phyloP scores from a whole-genome alignment of 2,888 invertebrate species.

The Caenorhabditis angaria region DNA sequence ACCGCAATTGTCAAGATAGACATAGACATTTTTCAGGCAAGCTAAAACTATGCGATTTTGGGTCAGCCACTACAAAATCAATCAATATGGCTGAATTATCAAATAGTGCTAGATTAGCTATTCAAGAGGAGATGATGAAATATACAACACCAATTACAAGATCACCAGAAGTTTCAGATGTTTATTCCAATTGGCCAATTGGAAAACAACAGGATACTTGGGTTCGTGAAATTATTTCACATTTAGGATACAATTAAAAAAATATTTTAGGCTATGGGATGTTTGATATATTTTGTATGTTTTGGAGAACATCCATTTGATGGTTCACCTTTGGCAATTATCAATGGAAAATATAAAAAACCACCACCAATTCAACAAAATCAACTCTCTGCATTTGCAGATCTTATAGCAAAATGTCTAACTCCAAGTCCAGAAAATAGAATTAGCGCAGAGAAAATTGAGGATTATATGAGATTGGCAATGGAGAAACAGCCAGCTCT shows the following conservation, averaged over 20 bases:
- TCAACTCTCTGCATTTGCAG: slow-evolving; percentile 31
- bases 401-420: slow-evolving; percentile 34
- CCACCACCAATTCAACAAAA: slow-evolving; percentile 32
- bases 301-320: slow-evolving; percentile 44
- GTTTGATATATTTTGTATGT: slow-evolving; percentile 39
- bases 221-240: slow-evolving; percentile 4
- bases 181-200: slow-evolving; percentile 39
- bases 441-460: slow-evolving; percentile 28
- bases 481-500: slow-evolving; percentile 37
- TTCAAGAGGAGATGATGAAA: slow-evolving; percentile 42
- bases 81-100: slow-evolving; percentile 31
- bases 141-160: slow-evolving; percentile 43
- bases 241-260: neutral
- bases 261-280: slow-evolving; percentile 30
- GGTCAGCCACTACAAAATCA: slow-evolving; percentile 39
- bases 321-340: slow-evolving; percentile 35
- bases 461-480: slow-evolving; percentile 27
- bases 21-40: slow-evolving; percentile 14
- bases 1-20: no score
- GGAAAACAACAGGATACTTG: slow-evolving; percentile 42
- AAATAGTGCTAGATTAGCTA: slow-evolving; percentile 26
- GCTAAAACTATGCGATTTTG: slow-evolving; percentile 45
- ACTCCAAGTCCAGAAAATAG: slow-evolving; percentile 35
- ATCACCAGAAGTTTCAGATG: slow-evolving; percentile 43
- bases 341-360: slow-evolving; percentile 43